Base-by-base conservation (phyloP, 2,888 invertebrate species). In the Aplocera efformata region DNA sequence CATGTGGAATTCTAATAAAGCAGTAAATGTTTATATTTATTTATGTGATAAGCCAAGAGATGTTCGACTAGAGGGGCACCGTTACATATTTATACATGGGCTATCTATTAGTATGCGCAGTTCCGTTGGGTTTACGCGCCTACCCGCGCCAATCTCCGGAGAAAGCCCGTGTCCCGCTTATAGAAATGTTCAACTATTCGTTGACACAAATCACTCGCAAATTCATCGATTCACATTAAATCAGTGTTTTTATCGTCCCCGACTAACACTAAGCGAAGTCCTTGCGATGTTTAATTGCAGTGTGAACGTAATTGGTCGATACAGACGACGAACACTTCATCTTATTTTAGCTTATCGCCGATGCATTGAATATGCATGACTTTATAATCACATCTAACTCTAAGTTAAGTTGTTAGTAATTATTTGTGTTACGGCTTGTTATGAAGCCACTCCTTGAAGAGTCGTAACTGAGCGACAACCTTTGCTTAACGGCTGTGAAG, bases 41-140 rank as follows among this genome's bases (percentile, higher is more conserved):
- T 73, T 77, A 62, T 68, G 50, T 53, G 52, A 55, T 58, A 72
- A 68, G 60, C 62, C 64, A 70, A 65, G 63, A 61, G 67, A 68
- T 58, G 56, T 50, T 65, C 51, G 56, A 58, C 61, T 67, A 67
- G 69, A 72, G 72, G 74, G 70, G 71, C 70, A 84, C 85, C 84
- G 85, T 85, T 85, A 84, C 77, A 70, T 78, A 79, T 75, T 79
- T 75, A 82, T 79, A 75, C 73, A 64, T 73, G 62, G 67, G 67
- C 67, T 71, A 72, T 76, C 68, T 72, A 81, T 80, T 83, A 83
- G 73, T 79, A 81, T 81, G 78, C 79, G 67, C 62, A 58, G 69
- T 76, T 79, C 78, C 73, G 78, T 76, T 77, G 69, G 67, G 66
- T 75, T 70, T 64, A 70, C 69, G 69, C 70, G 67, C 55, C 63